phyloP scores from a whole-genome alignment of 2,888 invertebrate species.

The Metellina segmentata region DNA sequence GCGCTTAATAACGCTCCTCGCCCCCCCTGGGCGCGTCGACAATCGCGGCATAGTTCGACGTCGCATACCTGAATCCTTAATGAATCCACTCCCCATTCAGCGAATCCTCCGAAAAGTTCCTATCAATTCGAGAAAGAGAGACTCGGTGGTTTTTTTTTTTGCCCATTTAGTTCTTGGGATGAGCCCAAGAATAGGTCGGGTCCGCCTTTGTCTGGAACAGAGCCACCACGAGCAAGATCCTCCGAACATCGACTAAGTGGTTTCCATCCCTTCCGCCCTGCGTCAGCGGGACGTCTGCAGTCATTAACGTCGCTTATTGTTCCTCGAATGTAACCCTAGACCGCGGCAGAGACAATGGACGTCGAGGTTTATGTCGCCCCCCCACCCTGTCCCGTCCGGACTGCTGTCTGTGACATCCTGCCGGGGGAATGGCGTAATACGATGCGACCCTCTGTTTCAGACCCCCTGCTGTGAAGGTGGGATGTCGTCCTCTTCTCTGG shows the following conservation, averaged over 20 bases:
- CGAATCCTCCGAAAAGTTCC: conserved; percentile 24
- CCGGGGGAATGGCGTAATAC: conserved; percentile 12
- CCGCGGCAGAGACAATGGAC: conserved; percentile 67
- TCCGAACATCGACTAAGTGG: conserved; percentile 62
- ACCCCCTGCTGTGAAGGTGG: conserved; percentile 27
- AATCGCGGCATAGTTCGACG: conserved; percentile 37
- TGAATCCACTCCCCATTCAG: conserved; percentile 54
- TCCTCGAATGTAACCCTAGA: conserved; percentile 71
- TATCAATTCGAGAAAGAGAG: conserved; percentile 38
- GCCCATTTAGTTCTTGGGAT: not conserved
- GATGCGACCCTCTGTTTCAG: conserved; percentile 55
- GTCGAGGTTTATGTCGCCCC: conserved; percentile 38
- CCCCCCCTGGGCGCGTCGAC: conserved; percentile 27
- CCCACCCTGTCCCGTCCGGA: not conserved
- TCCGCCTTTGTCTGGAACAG: conserved; percentile 36
- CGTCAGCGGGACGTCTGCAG: conserved; percentile 34
- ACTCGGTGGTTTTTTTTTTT: conserved; percentile 9
- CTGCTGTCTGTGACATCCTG: conserved; percentile 72
- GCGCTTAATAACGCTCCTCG: not conserved
- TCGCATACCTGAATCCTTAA: conserved; percentile 63
- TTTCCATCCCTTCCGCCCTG: conserved; percentile 51
- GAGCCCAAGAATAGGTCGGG: conserved; percentile 29
- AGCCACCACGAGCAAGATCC: conserved; percentile 48
- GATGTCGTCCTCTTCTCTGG: conserved; percentile 22
- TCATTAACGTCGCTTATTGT: conserved; percentile 73